phyloP scores from a whole-genome alignment of 2,113 vertebrate genomes.

The Halcyon malimbica region DNA sequence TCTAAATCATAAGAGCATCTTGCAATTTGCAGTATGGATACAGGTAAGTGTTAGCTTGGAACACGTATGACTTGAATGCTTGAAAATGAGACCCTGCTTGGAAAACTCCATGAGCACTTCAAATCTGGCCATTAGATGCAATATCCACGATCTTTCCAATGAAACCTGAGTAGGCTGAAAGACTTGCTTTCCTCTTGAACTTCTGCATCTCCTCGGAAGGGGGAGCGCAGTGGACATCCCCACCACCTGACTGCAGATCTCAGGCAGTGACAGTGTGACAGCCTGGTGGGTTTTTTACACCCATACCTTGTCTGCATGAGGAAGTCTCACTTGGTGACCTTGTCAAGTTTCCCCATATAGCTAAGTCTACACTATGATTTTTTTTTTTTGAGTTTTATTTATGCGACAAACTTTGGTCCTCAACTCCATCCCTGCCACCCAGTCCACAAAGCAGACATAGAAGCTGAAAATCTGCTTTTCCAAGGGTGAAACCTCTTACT shows the following conservation, averaged over 20 bases:
- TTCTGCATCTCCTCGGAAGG: not conserved
- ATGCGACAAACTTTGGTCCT: not conserved
- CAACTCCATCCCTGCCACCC: accelerated
- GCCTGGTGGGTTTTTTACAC: not conserved
- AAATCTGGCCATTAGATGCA: not conserved
- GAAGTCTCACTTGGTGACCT: not conserved
- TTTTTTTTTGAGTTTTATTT: not conserved
- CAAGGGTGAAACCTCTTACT: not conserved
- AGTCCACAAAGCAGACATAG: not conserved
- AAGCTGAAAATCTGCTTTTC: not conserved
- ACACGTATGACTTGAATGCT: not conserved
- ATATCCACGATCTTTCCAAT: not conserved
- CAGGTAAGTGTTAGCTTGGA: not conserved
- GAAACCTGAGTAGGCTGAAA: not conserved
- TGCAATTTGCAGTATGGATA: not conserved
- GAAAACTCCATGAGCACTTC: not conserved
- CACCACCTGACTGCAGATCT: not conserved
- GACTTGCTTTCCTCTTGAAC: not conserved
- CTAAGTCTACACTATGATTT: not conserved
- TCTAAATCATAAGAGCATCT: not conserved
- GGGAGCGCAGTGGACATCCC: not conserved
- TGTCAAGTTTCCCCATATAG: not conserved
- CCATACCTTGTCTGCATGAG: not conserved
- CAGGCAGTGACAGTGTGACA: not conserved
- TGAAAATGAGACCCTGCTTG: not conserved